Evolutionary conservation across 2,797 vertebrate genomes (phyloP), one percentile per base, ranked within the genome.

Genomic region (Eulemur coronatus): DNA sequence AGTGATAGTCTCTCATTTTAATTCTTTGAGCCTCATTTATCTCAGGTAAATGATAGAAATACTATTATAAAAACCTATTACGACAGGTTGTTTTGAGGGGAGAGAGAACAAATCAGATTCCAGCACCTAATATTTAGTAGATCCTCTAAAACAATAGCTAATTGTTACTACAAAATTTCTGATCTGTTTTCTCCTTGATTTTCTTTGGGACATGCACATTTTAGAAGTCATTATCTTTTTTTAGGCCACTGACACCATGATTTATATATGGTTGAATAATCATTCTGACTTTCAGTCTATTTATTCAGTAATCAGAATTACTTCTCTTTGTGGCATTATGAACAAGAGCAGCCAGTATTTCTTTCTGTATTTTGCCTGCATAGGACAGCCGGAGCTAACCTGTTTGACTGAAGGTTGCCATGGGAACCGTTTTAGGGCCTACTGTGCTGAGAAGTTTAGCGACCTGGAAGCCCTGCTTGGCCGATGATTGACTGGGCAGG

Each of bases 371-470:
- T 43, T 61, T 24, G 35, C n/a, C 14, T 26, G 11, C 20, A 5
- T 0, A 2, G 52, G 33, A 63, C 48, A 89, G 55, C 41, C 57
- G 24, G 69, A 80, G 85, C 59, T 79, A 79, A 84, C 81, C 89
- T 91, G 55, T 46, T 85, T 82, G 81, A 72, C 41, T 28, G 38
- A 63, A 38, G 59, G 96, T 98, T 95, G 88, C 96, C 88, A 96
- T 96, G 94, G 96, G 52, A 97, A 97, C 84, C 4, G 63, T 50
- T 30, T 84, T 46, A 78, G 24, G 43, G 46, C 81, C 69, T 80
- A 90, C 79, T 82, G 63, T 48, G 79, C 69, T 91, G 72, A 90
- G 59, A 89, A 84, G 59, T 33, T 57, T 33, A 8, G 48, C 67
- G 81, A 55, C 55, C 76, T 57, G 30, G 84, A 92, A 88, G 41